Percentiles rank a stretch among this genome's conserved stretches.
Conservation (phyloP, 2,797 vertebrate species). For the Poeciliopsis presidionis region DNA sequence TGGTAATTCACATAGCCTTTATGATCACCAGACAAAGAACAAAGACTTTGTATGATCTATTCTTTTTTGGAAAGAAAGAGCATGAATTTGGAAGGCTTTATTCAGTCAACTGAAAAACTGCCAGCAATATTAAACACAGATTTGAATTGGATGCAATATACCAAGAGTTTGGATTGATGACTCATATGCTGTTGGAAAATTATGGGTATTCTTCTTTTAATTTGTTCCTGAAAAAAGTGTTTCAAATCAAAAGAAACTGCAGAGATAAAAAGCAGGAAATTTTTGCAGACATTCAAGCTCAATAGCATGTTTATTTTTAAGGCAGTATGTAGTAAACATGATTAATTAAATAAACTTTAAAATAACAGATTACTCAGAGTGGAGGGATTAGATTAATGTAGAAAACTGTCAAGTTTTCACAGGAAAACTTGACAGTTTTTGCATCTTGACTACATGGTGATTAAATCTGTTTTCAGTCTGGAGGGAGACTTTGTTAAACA, state of each 20-base stretch:
- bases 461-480: not conserved
- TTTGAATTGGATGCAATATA: not conserved
- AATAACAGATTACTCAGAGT: not conserved
- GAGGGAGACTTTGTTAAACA: not conserved
- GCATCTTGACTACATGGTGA: not conserved
- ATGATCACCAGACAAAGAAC: not conserved
- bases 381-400: not conserved
- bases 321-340: not conserved
- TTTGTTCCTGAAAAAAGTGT: not conserved
- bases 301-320: not conserved
- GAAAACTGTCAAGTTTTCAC: not conserved
- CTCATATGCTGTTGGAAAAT: not conserved
- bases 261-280: not conserved
- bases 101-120: not conserved
- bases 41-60: not conserved
- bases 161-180: not conserved
- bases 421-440: not conserved
- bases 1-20: slow-evolving; percentile 7
- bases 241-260: not conserved
- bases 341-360: not conserved
- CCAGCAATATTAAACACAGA: not conserved
- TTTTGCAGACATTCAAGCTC: not conserved
- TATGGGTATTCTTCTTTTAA: not conserved
- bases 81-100: not conserved
- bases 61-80: slow-evolving; percentile 1